Evolutionary conservation across 2,797 vertebrate species (phyloP), one percentile per base, ranked within the genome.

Genomic region (Oophaga sylvatica): DNA sequence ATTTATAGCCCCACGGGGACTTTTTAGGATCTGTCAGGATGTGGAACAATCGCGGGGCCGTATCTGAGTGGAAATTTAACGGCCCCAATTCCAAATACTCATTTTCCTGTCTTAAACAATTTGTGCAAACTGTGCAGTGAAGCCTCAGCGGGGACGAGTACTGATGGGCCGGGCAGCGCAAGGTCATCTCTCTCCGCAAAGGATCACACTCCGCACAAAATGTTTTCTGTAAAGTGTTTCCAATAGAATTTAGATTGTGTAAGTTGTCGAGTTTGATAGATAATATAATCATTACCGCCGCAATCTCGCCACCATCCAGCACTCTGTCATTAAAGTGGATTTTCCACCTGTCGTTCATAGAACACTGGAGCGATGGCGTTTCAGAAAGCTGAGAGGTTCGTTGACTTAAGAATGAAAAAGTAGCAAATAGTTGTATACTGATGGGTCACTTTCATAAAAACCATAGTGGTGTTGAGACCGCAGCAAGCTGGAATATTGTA

Each of bases 281-380:
- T 77, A 77, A 77, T 77, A 78, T 85, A 63, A 85, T 85, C 83
- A 78, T 77, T 65, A 85, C 83, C 41, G 73, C 73, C 26, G 17
- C 84, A 88, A 91, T 90, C 85, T 93, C 94, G 59, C 90, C 67
- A 92, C 88, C 91, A 88, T 93, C 96, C 94, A 93, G 92, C 75
- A 88, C 90, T 90, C 96, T 95, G 96, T 95, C 83, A 84, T 76
- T 76, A 48, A 75, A 63, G 60, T n/a, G 71, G 71, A 84, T 77
- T 75, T 48, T 53, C 60, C n/a, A 6, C n/a, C 59, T 63, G 70
- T 73, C 68, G 13, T 70, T 80, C 57, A 45, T 60, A 71, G 31
- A 80, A 86, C 17, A 15, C 19, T 7, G 41, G 68, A 9, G 19
- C 59, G 41, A 35, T 48, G 22, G 48, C n/a, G 59, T 53, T 29